Conservation (phyloP, 2,113 vertebrate genomes). For the Pseudolaguvia tuberculata region DNA sequence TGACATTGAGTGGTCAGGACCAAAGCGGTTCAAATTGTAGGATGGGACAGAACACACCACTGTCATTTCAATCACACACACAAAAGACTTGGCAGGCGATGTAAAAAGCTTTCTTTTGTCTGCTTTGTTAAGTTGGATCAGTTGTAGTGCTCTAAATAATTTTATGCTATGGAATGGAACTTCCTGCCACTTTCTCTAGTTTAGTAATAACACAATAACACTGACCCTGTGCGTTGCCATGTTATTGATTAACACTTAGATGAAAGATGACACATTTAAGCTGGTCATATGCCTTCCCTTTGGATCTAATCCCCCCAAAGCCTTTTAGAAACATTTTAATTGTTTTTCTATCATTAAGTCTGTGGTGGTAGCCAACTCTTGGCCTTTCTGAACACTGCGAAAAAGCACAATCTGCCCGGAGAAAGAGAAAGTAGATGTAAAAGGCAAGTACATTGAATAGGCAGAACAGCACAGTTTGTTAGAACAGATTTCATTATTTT, state of each 20-base stretch:
- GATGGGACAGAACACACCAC: conserved; percentile 26
- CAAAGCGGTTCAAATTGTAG: conserved; percentile 6
- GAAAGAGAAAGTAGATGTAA: conserved; percentile 23
- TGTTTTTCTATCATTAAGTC: conserved; percentile 63
- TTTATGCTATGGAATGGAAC: conserved; percentile 1
- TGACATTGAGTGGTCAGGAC: not conserved
- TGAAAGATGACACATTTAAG: conserved; percentile 44
- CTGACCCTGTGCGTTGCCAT: conserved; percentile 27
- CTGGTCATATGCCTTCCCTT: conserved; percentile 49
- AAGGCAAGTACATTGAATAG: conserved; percentile 47
- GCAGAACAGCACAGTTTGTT: conserved; percentile 48
- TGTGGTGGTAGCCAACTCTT: conserved; percentile 45
- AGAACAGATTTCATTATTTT: conserved; percentile 69
- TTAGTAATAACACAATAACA: conserved; percentile 33
- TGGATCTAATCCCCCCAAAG: conserved; percentile 49
- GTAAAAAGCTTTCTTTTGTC: conserved; percentile 34
- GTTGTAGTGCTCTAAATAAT: conserved; percentile 2
- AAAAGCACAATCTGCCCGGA: conserved; percentile 64
- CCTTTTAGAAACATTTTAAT: conserved; percentile 47
- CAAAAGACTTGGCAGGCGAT: conserved; percentile 34
- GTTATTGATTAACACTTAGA: conserved; percentile 37
- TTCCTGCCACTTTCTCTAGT: conserved; percentile 14
- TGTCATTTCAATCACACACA: conserved; percentile 22
- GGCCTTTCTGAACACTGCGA: conserved; percentile 31
- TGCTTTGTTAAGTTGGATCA: conserved; percentile 15